phyloP scores from a whole-genome alignment of 1,140 invertebrate genomes.

The Planococcus citri region DNA sequence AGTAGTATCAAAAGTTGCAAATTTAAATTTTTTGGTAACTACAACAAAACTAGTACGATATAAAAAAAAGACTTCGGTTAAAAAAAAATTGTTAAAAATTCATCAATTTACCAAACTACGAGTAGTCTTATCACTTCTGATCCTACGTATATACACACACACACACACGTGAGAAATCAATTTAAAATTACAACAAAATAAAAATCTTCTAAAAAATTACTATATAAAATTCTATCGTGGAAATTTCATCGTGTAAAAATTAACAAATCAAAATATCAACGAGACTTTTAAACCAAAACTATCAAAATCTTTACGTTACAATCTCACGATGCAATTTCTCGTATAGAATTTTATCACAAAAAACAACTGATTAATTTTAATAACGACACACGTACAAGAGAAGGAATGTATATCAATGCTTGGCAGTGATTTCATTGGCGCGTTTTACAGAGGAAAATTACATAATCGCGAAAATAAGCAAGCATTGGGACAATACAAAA shows the following conservation, averaged over 20 bases:
- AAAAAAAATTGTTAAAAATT: neutral
- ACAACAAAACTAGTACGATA: neutral
- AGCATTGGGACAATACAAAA: neutral
- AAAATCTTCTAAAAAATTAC: no score
- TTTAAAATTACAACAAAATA: neutral
- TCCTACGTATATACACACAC: no score
- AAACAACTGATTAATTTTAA: neutral
- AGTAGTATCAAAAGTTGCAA: neutral
- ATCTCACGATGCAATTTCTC: no score
- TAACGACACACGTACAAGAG: neutral
- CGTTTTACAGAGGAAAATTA: no score
- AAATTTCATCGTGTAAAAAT: no score
- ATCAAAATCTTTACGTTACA: no score
- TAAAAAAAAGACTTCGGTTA: neutral
- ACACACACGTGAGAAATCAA: neutral
- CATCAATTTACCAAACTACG: neutral
- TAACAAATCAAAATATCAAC: no score
- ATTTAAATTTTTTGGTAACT: constrained; percentile 1
- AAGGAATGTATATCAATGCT: neutral
- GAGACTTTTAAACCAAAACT: no score
- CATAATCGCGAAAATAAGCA: neutral
- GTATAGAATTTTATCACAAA: no score
- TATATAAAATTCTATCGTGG: no score
- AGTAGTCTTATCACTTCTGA: no score
- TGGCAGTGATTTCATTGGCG: neutral